Evolutionary conservation across 2,113 vertebrate genomes (phyloP), one percentile per base, ranked within the genome.

Genomic region (Lichenostomus cassidix): DNA sequence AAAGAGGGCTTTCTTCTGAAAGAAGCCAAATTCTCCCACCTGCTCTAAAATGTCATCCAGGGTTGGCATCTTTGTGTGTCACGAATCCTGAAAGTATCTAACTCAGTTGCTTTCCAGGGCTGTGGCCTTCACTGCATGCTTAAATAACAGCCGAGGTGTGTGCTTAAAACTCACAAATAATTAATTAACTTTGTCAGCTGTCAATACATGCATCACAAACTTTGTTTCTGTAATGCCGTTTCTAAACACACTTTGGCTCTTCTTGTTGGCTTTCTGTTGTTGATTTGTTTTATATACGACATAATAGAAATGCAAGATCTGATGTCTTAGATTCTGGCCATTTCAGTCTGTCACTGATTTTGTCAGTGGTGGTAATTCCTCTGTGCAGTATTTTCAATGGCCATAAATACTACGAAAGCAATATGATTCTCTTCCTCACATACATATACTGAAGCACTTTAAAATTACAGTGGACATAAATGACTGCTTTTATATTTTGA

Each of bases 1-100:
- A 42, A 98, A 69, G 56, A 98, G 96, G 1, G 71, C n/a, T 50
- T 60, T 94, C 37, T 98, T 98, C 95, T 98, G 98, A 83, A 98
- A 98, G 17, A 92, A 81, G 52, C 89, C 62, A 64, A 98, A 98
- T 33, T 98, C 98, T 25, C 98, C 95, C 0, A 97, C 49, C 2
- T 97, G 92, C 44, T 96, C 92, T 33, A 98, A 92, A 74, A 98
- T 71, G 19, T 98, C 97, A 62, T 98, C 98, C 27, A 98, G 68
- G 2, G 91, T 93, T 12, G 96, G 62, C 98, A 98, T 98, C 65
- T 67, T 96, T 33, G 21, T 71, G 16, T 49, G 46, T 42, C 46
- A 60, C 56, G 65, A 52, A 56, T 59, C 12, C 75, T 73, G 52
- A 62, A 88, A 94, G 25, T 39, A 37, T 13, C n/a, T 80, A 49